Conservation (phyloP, 2,797 vertebrate genomes). For the Hypotaenidia okinawae region DNA sequence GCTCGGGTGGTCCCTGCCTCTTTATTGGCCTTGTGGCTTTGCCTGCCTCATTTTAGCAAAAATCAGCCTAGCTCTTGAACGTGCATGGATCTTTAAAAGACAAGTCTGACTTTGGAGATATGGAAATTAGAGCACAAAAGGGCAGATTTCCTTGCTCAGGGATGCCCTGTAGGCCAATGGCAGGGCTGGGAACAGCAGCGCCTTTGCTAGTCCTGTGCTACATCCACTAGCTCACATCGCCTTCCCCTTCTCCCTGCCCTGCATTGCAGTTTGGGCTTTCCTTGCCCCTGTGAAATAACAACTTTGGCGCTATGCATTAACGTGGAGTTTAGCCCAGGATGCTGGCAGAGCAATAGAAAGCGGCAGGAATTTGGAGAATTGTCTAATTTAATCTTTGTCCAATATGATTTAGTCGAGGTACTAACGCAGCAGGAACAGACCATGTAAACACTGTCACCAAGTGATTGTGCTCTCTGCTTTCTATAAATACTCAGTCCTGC, state of each 20-base stretch:
- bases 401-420: neutral
- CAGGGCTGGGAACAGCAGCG: neutral
- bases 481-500: neutral
- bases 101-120: neutral
- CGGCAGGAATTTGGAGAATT: neutral
- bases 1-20: neutral
- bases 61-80: neutral
- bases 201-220: neutral
- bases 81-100: neutral
- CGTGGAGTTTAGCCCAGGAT: neutral
- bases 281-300: neutral
- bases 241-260: neutral
- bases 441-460: neutral
- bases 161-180: neutral
- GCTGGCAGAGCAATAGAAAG: neutral
- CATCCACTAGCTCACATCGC: rapidly evolving
- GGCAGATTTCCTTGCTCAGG: neutral
- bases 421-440: neutral
- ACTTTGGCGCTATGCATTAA: neutral
- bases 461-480: neutral
- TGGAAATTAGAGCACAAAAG: neutral
- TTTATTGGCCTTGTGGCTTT: neutral
- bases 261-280: neutral
- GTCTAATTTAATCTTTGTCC: neutral
- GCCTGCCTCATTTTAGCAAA: neutral